Conservation (phyloP, 2,888 invertebrate species). For the Pyralis farinalis region DNA sequence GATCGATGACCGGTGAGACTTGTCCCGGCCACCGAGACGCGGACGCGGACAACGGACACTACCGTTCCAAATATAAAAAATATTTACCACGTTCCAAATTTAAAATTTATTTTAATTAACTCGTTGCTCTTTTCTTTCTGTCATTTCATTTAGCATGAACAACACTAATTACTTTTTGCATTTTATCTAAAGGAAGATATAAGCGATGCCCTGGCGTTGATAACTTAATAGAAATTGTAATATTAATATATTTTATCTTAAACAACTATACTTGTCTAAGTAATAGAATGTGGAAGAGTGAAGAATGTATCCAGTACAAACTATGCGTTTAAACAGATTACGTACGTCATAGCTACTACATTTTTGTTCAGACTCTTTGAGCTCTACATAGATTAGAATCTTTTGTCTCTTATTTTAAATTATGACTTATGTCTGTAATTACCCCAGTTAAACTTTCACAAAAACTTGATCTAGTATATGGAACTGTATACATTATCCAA, state of each 20-base stretch:
- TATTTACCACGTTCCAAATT: slow-evolving; percentile 48
- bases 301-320: too few relatives aligned
- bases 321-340: too few relatives aligned
- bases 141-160: background rate
- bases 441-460: background rate
- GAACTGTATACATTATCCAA: background rate
- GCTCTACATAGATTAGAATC: slow-evolving; percentile 3
- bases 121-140: slow-evolving; percentile 21
- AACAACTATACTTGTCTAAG: too few relatives aligned
- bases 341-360: background rate
- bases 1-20: slow-evolving; percentile 67
- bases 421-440: slow-evolving; percentile 4
- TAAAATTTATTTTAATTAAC: slow-evolving; percentile 45
- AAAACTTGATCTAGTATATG: background rate
- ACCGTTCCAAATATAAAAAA: slow-evolving; percentile 49
- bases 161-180: background rate
- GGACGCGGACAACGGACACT: slow-evolving; percentile 55
- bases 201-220: too few relatives aligned
- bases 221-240: too few relatives aligned
- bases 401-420: slow-evolving; percentile 1
- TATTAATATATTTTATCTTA: too few relatives aligned
- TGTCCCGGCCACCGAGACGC: slow-evolving; percentile 50
- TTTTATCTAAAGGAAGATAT: too few relatives aligned
- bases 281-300: too few relatives aligned
- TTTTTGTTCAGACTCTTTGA: background rate